A percentile compares a stretch with the other conserved stretches of the same genome.
These are phyloP conservation scores for Lycaena phlaeas DNA, from an alignment of 2,888 invertebrate species.

Conservation along the genomic window DNA sequence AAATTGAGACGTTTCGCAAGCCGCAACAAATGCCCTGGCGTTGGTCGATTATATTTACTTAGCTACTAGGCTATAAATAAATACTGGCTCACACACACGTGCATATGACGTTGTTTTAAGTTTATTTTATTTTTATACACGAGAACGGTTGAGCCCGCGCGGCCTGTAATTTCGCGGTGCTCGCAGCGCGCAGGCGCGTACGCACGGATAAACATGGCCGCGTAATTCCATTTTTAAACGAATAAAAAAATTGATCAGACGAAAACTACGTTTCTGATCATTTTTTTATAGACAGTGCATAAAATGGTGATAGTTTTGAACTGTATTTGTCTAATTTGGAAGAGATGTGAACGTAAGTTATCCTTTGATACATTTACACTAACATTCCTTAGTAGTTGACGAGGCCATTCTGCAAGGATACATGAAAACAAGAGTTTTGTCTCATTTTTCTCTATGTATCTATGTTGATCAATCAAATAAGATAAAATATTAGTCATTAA, in stretches of 20 bases:
- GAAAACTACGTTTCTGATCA: not conserved
- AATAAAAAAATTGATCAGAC: constrained; percentile 10
- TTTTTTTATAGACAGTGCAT: not conserved
- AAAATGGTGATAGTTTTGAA: not conserved
- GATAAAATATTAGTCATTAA: too few relatives aligned
- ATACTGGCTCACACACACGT: constrained; percentile 68
- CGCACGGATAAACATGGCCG: constrained; percentile 65
- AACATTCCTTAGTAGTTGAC: not conserved
- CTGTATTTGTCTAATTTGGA: not conserved
- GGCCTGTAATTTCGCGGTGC: constrained; percentile 69
- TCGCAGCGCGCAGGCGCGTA: constrained; percentile 68
- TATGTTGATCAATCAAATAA: too few relatives aligned
- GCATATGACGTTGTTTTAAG: constrained; percentile 69
- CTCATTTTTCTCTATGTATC: too few relatives aligned
- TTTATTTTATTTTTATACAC: constrained; percentile 72
- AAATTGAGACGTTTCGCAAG: constrained; percentile 67
- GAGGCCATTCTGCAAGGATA: too few relatives aligned
- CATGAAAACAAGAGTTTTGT: too few relatives aligned
- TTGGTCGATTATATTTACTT: constrained; percentile 62
- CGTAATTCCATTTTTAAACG: constrained; percentile 14
- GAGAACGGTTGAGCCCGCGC: constrained; percentile 52
- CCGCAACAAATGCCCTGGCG: constrained; percentile 57
- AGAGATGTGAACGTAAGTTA: constrained; percentile 2
- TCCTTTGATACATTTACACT: not conserved
- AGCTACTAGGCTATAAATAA: constrained; percentile 72